These are phyloP conservation scores for Gasteruption jaculator DNA, from an alignment of 2,888 invertebrate genomes.

Conservation along the genomic window DNA sequence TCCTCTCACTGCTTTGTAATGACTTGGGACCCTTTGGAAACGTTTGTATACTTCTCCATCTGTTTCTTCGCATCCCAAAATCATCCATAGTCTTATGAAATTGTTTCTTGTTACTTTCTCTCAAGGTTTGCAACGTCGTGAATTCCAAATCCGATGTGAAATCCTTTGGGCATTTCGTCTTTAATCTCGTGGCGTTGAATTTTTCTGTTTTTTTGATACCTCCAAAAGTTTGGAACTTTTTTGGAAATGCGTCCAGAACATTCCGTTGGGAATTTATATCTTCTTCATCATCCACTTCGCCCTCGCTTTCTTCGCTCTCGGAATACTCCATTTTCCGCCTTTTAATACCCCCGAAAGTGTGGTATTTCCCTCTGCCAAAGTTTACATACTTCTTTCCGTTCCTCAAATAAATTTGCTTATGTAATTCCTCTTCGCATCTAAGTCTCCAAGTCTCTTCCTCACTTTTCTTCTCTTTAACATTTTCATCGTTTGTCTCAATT, in stretches of 20 bases:
- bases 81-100: too few species aligned
- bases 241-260: too few species aligned
- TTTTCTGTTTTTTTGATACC: slow-evolving; percentile 30
- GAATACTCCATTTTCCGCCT: slow-evolving; percentile 12
- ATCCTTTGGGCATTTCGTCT: slow-evolving; percentile 9
- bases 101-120: too few species aligned
- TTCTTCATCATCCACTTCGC: slow-evolving; percentile 47
- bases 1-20: too few species aligned
- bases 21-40: too few species aligned
- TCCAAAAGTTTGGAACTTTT: slow-evolving; percentile 38
- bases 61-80: too few species aligned
- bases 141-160: too few species aligned
- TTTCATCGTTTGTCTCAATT: slow-evolving; percentile 27
- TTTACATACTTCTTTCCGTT: slow-evolving; percentile 32
- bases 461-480: slow-evolving; percentile 5
- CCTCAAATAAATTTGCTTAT: slow-evolving; percentile 22
- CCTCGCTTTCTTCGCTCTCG: slow-evolving; percentile 48
- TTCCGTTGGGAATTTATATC: too few species aligned
- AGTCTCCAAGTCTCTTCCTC: slow-evolving; percentile 8
- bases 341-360: slow-evolving; percentile 40
- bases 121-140: too few species aligned
- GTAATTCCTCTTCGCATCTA: slow-evolving; percentile 12
- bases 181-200: slow-evolving; percentile 7
- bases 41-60: too few species aligned
- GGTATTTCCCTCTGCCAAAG: slow-evolving; percentile 28